Base-by-base conservation (phyloP, 1,140 invertebrate species). In the Philaenus spumarius region DNA sequence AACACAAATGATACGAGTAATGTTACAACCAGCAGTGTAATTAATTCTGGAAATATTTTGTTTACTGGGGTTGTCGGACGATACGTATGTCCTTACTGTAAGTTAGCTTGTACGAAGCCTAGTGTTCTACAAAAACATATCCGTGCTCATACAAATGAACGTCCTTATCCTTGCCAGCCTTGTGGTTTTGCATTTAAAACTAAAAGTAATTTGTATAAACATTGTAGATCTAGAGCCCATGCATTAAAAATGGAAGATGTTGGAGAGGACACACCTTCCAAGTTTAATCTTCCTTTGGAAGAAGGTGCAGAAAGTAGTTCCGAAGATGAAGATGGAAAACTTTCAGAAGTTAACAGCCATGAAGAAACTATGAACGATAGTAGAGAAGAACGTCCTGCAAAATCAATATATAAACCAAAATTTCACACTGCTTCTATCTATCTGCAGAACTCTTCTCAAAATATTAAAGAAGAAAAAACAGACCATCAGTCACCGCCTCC, bases 141-240 rank as follows among this genome's bases (percentile, higher is more conserved):
- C 67, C 82, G 92, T 65, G 83, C 90, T 59, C 90, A 95, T 75
- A 89, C 91, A n/a, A 93, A 94, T 68, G 92, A 95, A 72, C 80
- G 93, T 48, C 92, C 92, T 19, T 96, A 86, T 77, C 92, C 92
- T 12, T 96, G 93, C 75, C 74, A 80, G 46, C 83, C 85, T 20
- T 96, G 93, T 72, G 90, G 90, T 51, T 90, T 95, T 72, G 87
- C 90, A 54, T 95, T 95, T 75, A 96, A 96, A 73, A 96, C 93
- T 1, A 92, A 92, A 69, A 94, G 90, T 64, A 96, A 96, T 72
- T 77, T 95, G 55, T 93, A 93, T 71, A 96, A 95, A 72, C 93
- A 96, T 70, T 86, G 87, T 66, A 80, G 86, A 62, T 92, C 92
- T 1, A 77, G 89, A 61, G 83, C 90, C 14, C 92, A 95, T 68